Evolutionary conservation across 2,888 invertebrate species (phyloP), one percentile per base, ranked within the genome.

Genomic region (Morpho helenor): DNA sequence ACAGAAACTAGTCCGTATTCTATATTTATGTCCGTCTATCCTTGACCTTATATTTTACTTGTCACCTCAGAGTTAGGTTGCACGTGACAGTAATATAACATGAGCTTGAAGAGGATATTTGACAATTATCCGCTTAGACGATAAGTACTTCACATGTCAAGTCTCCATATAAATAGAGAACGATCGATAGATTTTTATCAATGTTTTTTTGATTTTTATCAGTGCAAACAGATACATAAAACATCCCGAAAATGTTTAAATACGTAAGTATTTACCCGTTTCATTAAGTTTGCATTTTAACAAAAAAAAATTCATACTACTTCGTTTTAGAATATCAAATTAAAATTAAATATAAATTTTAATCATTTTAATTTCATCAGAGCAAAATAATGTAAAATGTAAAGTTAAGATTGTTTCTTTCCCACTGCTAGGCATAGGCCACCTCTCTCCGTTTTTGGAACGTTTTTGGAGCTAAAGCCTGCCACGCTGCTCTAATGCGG

Each of bases 221-320:
- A 52, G 65, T 52, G 59, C 61, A 52, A 51, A 64, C 45, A 65
- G 48, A 41, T 60, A 50, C 22, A 58, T 3, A n/a, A 23, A 49
- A 7, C 3, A 45, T 10, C 8, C 54, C 56, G 74, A 87, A 78
- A 57, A 91, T 91, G 91, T 87, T 88, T 73, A 91, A 91, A 87
- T 86, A 82, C 73, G 91, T 91, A 66, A 87, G 91, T 84, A 64
- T 43, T 56, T 53, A 49, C 57, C 43, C 39, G 1, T 7, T 9
- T 45, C 45, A 39, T 57, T 59, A 55, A 41, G 4, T 31, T 31
- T 31, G 2, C 5, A 56, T 10, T 41, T 49, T 53, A 31, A 10
- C 5, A 46, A 46, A n/a, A n/a, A n/a, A n/a, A n/a, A n/a, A n/a
- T n/a, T n/a, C n/a, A n/a, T n/a, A 5, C 4, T 31, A 31, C 1